Conservation (phyloP, 2,113 vertebrate genomes). For the Gila orcuttii region DNA sequence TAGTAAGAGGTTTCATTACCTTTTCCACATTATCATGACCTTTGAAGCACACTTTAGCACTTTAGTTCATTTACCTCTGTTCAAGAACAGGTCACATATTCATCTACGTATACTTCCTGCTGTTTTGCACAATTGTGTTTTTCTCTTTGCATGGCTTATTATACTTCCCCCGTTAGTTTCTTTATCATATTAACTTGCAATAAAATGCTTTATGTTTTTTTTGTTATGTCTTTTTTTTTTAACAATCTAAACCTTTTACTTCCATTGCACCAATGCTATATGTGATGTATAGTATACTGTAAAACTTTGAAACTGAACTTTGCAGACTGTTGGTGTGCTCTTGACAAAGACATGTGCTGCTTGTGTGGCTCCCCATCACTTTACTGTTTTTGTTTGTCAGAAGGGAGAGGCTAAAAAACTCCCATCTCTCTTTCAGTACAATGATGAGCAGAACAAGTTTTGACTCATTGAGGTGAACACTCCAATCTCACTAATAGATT, state of each 20-base stretch:
- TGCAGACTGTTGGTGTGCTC: background rate
- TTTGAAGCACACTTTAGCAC: constrained; percentile 40
- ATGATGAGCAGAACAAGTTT: background rate
- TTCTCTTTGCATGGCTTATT: background rate
- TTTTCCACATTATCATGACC: constrained; percentile 27
- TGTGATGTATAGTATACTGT: background rate
- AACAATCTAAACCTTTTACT: background rate
- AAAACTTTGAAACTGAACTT: background rate
- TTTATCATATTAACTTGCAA: background rate
- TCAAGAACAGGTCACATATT: background rate
- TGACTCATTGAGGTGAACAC: constrained; percentile 5
- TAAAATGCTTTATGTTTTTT: no score
- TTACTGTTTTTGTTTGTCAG: background rate
- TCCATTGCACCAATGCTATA: background rate
- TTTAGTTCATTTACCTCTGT: background rate
- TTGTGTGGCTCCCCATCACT: background rate
- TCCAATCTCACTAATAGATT: no score
- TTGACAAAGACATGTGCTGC: background rate
- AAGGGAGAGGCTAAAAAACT: background rate
- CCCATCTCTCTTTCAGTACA: background rate
- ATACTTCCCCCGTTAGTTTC: background rate
- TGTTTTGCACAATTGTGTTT: background rate
- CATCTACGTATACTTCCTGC: background rate
- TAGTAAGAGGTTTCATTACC: constrained; percentile 32
- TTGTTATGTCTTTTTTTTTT: background rate